Base-by-base conservation (phyloP, 2,113 vertebrate genomes). In the Antidorcas marsupialis region DNA sequence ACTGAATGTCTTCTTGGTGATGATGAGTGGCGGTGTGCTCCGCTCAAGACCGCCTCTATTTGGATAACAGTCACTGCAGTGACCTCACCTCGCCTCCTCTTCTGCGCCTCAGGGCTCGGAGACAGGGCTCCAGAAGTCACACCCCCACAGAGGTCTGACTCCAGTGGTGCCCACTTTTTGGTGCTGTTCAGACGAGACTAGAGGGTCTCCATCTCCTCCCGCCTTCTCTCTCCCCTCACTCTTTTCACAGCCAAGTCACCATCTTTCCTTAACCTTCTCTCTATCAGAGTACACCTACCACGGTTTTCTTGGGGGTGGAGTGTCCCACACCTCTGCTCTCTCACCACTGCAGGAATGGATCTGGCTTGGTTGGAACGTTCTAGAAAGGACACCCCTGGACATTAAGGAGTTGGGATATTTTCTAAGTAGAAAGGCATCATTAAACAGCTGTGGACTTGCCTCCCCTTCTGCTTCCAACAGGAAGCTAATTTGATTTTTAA, bases 391-490 rank as follows among this genome's bases (percentile, higher is more conserved):
- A 50, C 11, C 14, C 43, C 16, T 43, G 64, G 52, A 43, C 64
- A 47, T 39, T 5, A 45, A 50, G 28, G 52, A 57, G 28, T 15
- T 25, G 28, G 47, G 55, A 27, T 28, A 36, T 39, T 92, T 94
- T 89, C 30, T 83, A 83, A 94, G 60, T 28, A 52, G n/a, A 9
- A 81, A 3, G 9, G 9, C 28, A 52, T 81, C 28, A 21, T 33
- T 50, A 81, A 81, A 19, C 2, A 62, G 50, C 50, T 64, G 57
- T 16, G 3, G 4, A 11, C 45, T 43, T 62, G 60, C 36, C 50
- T 91, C 33, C n/a, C 12, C 25, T 91, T 95, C 45, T 71, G 53
- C 91, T 96, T 74, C 84, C 25, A 89, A 79, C 62, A 39, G 33
- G 36, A 86, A 36, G 28, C 21, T 33, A 39, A 52, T 83, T 30